phyloP scores from a whole-genome alignment of 2,888 invertebrate genomes.

The Graphium colonna region DNA sequence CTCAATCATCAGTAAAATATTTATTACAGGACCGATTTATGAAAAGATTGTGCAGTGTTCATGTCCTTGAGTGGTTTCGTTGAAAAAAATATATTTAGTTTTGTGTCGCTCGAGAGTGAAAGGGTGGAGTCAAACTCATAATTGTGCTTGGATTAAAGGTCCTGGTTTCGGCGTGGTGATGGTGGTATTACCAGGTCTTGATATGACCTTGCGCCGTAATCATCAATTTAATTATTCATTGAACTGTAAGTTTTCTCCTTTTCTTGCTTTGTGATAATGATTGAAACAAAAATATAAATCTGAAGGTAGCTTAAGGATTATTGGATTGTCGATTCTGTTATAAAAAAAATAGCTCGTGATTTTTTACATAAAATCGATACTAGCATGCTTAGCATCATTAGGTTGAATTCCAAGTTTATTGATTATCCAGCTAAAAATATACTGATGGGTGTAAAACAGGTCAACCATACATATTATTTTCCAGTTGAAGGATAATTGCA shows the following conservation, averaged over 20 bases:
- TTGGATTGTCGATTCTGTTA: not conserved
- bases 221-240: not conserved
- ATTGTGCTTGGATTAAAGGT: not conserved
- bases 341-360: not conserved
- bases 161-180: slow-evolving; percentile 1
- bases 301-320: no score
- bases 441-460: slow-evolving; percentile 4
- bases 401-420: slow-evolving; percentile 7
- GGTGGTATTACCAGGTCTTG: not conserved
- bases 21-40: not conserved
- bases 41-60: not conserved
- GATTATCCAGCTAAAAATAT: slow-evolving; percentile 7
- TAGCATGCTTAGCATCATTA: not conserved
- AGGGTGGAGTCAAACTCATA: slow-evolving; percentile 16
- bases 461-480: slow-evolving; percentile 1
- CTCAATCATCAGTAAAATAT: not conserved
- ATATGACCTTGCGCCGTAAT: slow-evolving; percentile 2
- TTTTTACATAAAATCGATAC: not conserved
- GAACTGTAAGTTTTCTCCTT: slow-evolving; percentile 8
- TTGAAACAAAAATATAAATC: no score
- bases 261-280: no score
- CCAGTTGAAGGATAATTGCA: not conserved
- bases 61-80: not conserved
- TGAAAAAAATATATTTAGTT: no score
- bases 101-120: not conserved